Conservation (phyloP, 1,140 invertebrate genomes). For the Apocrypta bakeri region DNA sequence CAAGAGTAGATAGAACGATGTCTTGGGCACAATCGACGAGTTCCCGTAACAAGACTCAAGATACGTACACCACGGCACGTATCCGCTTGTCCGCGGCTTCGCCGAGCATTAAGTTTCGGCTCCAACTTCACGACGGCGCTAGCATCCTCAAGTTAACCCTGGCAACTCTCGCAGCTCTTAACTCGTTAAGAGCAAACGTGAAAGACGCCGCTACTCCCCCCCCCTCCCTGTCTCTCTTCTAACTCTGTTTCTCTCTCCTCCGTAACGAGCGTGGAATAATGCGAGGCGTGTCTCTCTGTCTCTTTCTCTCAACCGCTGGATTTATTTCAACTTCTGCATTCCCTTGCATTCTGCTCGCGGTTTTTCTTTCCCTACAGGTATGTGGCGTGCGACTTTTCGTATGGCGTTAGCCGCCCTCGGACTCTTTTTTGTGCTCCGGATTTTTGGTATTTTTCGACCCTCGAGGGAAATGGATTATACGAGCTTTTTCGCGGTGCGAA, state of each 20-base stretch:
- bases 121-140: constrained; percentile 4
- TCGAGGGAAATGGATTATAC: constrained; percentile 19
- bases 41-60: constrained; percentile 18
- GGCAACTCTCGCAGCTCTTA: constrained; percentile 55
- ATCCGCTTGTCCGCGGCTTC: constrained; percentile 1
- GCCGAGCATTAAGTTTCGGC: constrained; percentile 1
- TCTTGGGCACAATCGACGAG: neutral
- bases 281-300: too few relatives aligned
- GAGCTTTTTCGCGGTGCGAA: neutral
- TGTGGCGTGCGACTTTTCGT: neutral
- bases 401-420: too few relatives aligned
- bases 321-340: constrained; percentile 47
- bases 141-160: constrained; percentile 27
- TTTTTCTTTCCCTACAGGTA: neutral
- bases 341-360: neutral
- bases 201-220: constrained; percentile 52
- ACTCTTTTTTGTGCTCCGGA: neutral
- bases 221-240: too few relatives aligned
- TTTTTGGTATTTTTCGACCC: neutral
- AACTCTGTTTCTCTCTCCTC: too few relatives aligned
- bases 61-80: neutral
- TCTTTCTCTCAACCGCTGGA: constrained; percentile 36
- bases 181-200: constrained; percentile 58
- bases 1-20: neutral
- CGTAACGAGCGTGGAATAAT: too few relatives aligned